These are phyloP conservation scores for Oreohelix idahoensis DNA, from an alignment of 1,140 invertebrate genomes.

Conservation along the genomic window DNA sequence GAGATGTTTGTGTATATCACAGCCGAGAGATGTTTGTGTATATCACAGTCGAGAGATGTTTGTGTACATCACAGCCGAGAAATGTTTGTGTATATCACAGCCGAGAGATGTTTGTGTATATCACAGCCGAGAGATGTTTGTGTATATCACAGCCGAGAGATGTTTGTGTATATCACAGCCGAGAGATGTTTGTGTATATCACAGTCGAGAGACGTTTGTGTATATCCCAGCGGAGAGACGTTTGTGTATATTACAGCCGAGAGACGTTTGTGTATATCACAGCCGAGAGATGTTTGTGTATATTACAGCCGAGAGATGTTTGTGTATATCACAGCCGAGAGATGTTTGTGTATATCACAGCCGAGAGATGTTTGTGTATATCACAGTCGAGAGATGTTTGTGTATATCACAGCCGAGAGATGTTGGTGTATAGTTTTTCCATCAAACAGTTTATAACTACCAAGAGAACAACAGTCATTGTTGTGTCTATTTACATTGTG, in stretches of 20 bases:
- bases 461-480: background rate
- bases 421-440: background rate
- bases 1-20: background rate
- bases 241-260: background rate
- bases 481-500: background rate
- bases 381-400: too few relatives aligned
- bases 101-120: background rate
- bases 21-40: background rate
- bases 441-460: background rate
- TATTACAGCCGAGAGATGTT: too few relatives aligned
- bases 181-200: background rate
- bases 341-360: background rate
- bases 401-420: background rate
- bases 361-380: background rate
- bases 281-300: background rate
- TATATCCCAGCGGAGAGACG: too few relatives aligned
- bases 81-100: background rate
- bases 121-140: background rate
- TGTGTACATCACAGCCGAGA: too few relatives aligned
- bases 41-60: background rate
- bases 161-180: background rate
- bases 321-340: background rate
- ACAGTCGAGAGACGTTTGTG: background rate
- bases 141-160: background rate
- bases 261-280: background rate